Evolutionary conservation across 1,140 invertebrate genomes (phyloP), one percentile per base, ranked within the genome.

Genomic region (Anastrepha ludens): DNA sequence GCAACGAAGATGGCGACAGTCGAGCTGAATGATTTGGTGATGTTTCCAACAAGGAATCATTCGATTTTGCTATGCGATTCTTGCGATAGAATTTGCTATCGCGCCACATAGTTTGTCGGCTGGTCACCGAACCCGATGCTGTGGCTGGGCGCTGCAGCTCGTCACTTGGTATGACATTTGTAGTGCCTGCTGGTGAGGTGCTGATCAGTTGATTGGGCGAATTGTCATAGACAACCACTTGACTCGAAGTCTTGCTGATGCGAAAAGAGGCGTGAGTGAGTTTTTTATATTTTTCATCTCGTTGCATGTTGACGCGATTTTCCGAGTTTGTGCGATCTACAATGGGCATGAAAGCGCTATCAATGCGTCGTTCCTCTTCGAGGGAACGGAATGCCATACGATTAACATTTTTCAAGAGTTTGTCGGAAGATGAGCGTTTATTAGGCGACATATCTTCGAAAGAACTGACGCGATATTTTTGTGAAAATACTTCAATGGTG

Each of bases 401-500:
- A 87, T 93, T 93, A 2, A 91, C 92, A 64, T 93, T 90, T 87
- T 92, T 93, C 55, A 93, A 87, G 59, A 92, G 90, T 11, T 92
- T 90, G 20, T 86, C 87, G 13, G 85, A 65, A 8, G 55, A 62
- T 1, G 74, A 81, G 5, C 87, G 87, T 13, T 89, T 87, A 41
- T 87, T 87, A 0, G 91, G 91, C 5, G 93, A 92, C 93, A 93
- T 93, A 78, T 93, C 93, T 89, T 93, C 93, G 70, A 93, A 93
- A 20, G 92, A 93, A 87, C 92, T 92, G 39, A 93, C 93, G 47
- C 93, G 87, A 88, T 93, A 93, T 87, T 93, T 93, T 62, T 93
- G 93, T 11, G 93, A 93, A 88, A 93, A 93, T n/a, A 93, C 93
- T 88, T 93, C 92, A 86, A 93, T 93, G 87, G 92, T 93, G 59